A percentile compares a stretch with the other conserved stretches of the same genome.
phyloP scores from a whole-genome alignment of 1,140 invertebrate species.

The Drosophila repleta region DNA sequence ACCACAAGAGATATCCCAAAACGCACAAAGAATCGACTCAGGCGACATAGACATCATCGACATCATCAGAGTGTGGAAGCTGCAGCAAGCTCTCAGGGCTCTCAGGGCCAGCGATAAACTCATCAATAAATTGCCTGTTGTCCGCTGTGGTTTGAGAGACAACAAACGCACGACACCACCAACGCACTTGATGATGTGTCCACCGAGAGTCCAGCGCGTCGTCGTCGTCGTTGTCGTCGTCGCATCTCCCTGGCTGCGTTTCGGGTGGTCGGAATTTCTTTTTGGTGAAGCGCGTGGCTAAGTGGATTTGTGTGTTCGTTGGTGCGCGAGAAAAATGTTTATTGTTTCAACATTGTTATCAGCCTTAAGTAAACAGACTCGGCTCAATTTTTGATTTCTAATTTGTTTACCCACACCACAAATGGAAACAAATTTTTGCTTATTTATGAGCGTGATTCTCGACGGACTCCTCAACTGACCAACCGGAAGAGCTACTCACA shows the following conservation, averaged over 20 bases:
- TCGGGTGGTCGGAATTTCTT: constrained; percentile 54
- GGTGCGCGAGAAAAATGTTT: constrained; percentile 83
- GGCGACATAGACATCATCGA: constrained; percentile 76
- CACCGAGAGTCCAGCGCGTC: constrained; percentile 1
- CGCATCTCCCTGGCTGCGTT: constrained; percentile 10
- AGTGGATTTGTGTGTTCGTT: constrained; percentile 84
- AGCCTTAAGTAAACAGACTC: constrained; percentile 75
- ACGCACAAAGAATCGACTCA: constrained; percentile 73
- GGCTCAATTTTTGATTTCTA: constrained; percentile 80
- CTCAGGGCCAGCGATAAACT: constrained; percentile 68
- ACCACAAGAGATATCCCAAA: constrained; percentile 17
- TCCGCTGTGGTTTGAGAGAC: constrained; percentile 58
- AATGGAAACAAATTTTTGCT: constrained; percentile 50
- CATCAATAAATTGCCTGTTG: constrained; percentile 82
- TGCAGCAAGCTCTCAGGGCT: background rate
- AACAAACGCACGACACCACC: constrained; percentile 31
- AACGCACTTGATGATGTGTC: constrained; percentile 49
- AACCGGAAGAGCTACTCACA: constrained; percentile 58
- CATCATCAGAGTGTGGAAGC: constrained; percentile 38
- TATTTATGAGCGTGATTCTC: constrained; percentile 72
- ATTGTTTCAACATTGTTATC: constrained; percentile 84
- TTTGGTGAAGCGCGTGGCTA: constrained; percentile 66
- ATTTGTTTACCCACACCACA: constrained; percentile 76
- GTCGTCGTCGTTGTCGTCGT: background rate
- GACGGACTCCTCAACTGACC: constrained; percentile 23